Conservation (phyloP, 2,113 vertebrate species). For the Neofelis nebulosa region DNA sequence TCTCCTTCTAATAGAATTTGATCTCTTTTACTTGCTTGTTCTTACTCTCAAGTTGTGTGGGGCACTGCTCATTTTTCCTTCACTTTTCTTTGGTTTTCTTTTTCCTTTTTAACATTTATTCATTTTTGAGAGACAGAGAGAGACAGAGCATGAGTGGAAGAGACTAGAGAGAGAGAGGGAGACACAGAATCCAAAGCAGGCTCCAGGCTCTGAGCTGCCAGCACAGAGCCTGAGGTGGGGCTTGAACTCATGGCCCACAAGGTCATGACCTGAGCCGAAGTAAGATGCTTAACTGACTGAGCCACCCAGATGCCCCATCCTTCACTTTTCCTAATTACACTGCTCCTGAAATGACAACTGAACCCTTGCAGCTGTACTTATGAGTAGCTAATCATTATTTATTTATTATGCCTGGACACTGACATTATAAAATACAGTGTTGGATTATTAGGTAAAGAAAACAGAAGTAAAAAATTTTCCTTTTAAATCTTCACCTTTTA, state of each 20-base stretch:
- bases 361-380: not conserved
- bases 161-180: too few species aligned
- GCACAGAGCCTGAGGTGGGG: too few species aligned
- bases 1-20: not conserved
- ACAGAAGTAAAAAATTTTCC: not conserved
- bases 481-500: conserved; percentile 21
- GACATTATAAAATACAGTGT: not conserved
- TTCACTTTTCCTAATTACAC: not conserved
- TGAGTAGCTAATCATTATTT: not conserved
- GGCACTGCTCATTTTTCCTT: not conserved
- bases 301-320: too few species aligned
- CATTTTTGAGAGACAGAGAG: too few species aligned
- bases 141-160: too few species aligned
- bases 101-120: too few species aligned
- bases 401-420: not conserved
- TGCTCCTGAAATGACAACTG: not conserved
- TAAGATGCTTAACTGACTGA: too few species aligned
- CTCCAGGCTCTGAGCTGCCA: too few species aligned
- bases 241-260: too few species aligned
- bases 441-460: not conserved
- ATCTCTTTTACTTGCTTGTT: not conserved
- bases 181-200: too few species aligned
- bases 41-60: not conserved
- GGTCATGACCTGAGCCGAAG: too few species aligned
- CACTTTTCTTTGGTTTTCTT: not conserved